Evolutionary conservation across 2,888 invertebrate genomes (phyloP).

Genomic region (Syrista parreyssii): DNA sequence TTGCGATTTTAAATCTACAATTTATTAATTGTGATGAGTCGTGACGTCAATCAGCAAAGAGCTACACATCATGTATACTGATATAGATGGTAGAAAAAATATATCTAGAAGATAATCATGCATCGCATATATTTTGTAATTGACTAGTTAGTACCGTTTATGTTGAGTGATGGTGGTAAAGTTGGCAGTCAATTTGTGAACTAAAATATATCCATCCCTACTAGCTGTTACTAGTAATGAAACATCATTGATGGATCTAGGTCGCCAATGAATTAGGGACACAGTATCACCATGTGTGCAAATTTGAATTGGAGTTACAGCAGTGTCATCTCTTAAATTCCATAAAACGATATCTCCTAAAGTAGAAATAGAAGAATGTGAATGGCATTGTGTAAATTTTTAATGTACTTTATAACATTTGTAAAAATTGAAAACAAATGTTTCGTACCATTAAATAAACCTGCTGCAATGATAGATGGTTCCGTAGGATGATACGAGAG

Average conservation of each 20-base stretch:
- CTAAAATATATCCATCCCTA: slow-evolving; percentile 56
- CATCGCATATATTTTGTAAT: background rate
- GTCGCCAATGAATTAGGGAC: slow-evolving; percentile 55
- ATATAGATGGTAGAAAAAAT: background rate
- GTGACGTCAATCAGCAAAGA: background rate
- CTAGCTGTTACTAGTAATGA: slow-evolving; percentile 53
- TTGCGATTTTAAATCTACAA: slow-evolving; percentile 54
- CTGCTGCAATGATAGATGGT: slow-evolving; percentile 67
- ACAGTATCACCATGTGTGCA: slow-evolving; percentile 55
- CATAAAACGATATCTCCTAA: slow-evolving; percentile 60
- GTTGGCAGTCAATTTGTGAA: slow-evolving; percentile 53
- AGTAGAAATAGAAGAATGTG: background rate
- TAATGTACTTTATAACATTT: background rate
- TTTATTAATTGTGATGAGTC: background rate
- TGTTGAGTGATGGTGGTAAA: slow-evolving; percentile 46
- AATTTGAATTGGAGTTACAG: slow-evolving; percentile 47
- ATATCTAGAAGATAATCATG: background rate
- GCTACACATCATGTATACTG: background rate
- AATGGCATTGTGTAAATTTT: background rate
- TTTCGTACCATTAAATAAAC: slow-evolving; percentile 57
- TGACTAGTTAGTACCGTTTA: slow-evolving; percentile 41
- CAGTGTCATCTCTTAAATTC: slow-evolving; percentile 55
- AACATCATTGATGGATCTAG: slow-evolving; percentile 48
- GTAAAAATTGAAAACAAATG: background rate
- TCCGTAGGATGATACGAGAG: slow-evolving; percentile 67